Percentiles rank a stretch among this genome's conserved stretches.
These are phyloP conservation scores for Akabosia matsudoensis DNA, from an alignment of 1,140 invertebrate species.

Conservation along the genomic window DNA sequence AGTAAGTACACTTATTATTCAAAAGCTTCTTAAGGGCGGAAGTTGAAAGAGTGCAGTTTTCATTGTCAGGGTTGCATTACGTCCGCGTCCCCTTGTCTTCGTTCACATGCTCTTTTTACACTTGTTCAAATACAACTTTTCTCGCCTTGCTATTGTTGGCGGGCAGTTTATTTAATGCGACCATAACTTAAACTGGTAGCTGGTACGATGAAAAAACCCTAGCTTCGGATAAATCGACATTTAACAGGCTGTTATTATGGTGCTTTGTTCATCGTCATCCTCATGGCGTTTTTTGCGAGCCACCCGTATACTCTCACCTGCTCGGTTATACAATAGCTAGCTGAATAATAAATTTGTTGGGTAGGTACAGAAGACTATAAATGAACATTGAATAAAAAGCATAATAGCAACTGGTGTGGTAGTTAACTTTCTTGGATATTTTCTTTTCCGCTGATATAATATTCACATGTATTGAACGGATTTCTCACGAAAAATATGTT, in stretches of 20 bases:
- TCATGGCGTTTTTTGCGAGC: background rate
- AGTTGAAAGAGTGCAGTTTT: slow-evolving; percentile 11
- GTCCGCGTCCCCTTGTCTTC: background rate
- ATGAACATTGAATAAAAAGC: too few relatives aligned
- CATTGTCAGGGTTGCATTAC: background rate
- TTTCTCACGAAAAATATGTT: too few relatives aligned
- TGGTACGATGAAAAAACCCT: background rate
- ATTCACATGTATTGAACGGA: too few relatives aligned
- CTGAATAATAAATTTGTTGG: background rate
- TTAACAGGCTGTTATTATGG: slow-evolving; percentile 14
- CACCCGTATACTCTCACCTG: background rate
- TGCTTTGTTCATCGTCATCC: background rate
- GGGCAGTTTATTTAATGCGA: background rate
- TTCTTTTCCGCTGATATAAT: too few relatives aligned
- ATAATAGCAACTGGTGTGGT: too few relatives aligned
- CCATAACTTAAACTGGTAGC: background rate
- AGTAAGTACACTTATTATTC: background rate
- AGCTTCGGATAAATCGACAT: slow-evolving; percentile 1
- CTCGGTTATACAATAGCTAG: background rate
- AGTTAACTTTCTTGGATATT: too few relatives aligned
- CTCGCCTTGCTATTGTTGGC: background rate
- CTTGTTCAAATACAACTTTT: background rate
- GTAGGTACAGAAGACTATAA: background rate
- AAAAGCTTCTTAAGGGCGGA: background rate
- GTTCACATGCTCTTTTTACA: background rate